Evolutionary conservation across 1,140 invertebrate genomes (phyloP).

Genomic region (Papilio aristodemus): DNA sequence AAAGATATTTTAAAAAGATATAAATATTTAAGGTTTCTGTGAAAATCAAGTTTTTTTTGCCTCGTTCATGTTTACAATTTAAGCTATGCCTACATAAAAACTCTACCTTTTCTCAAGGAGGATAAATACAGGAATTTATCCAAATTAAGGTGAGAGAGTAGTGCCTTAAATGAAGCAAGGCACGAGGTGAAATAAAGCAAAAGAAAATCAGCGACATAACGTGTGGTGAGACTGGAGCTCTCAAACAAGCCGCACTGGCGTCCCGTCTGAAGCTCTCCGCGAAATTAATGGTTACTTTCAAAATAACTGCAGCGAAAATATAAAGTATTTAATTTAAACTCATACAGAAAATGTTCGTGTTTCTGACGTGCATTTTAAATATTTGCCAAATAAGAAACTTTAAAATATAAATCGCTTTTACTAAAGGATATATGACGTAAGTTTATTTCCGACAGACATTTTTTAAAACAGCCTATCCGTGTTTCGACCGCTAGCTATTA

Average conservation of each 20-base stretch:
- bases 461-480: background rate
- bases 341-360: slow-evolving; percentile 1
- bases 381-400: slow-evolving; percentile 7
- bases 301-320: slow-evolving; percentile 22
- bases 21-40: too few relatives aligned
- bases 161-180: slow-evolving; percentile 13
- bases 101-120: background rate
- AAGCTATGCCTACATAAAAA: background rate
- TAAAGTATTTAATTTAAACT: slow-evolving; percentile 20
- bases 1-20: too few relatives aligned
- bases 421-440: background rate
- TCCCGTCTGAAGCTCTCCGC: slow-evolving; percentile 8
- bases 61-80: background rate
- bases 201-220: slow-evolving; percentile 18
- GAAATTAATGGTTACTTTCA: slow-evolving; percentile 24
- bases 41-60: background rate
- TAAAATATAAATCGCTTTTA: background rate
- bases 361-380: slow-evolving; percentile 12
- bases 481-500: too few relatives aligned
- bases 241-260: slow-evolving; percentile 17
- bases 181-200: slow-evolving; percentile 18
- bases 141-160: slow-evolving; percentile 7
- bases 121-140: background rate
- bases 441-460: background rate
- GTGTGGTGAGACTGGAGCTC: background rate